Evolutionary conservation across 2,888 invertebrate species (phyloP), one percentile per base, ranked within the genome.

Genomic region (Coelogynopora nodosa): DNA sequence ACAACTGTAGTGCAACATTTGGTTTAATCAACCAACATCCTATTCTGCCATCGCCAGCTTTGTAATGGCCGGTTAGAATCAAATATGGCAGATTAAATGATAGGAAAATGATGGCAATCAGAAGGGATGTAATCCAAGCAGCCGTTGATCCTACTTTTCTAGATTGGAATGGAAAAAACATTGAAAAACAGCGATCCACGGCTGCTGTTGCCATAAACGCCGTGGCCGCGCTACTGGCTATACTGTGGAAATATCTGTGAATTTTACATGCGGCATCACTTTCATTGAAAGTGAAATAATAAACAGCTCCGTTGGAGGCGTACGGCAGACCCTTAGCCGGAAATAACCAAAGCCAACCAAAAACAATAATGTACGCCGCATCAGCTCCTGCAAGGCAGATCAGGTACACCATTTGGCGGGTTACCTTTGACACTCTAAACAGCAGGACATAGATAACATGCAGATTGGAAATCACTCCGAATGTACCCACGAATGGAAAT

Each of bases 291-390:
- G 84, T 82, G 13, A 85, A 85, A 84, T 26, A 85, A 30, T 82
- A 82, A 0, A 82, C 26, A 18, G 29, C 84, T 0, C 23, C 84
- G 26, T 85, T 82, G 27, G 85, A 85, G 27, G 29, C 29, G 28
- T 5, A 85, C 0, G 85, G 85, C n/a, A 85, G 81, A 30, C 84
- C 84, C 23, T 85, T 85, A 0, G 85, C 85, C 0, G 85, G 85
- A 28, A 85, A 85, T 18, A 85, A 26, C 85, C 85, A 85, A 0
- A 85, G 29, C 85, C 85, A 85, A 85, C 85, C 85, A 28, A 85
- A 85, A 0, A 85, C 26, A 13, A 85, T 85, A 1, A 85, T 28
- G 84, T 23, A 29, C 18, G n/a, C 27, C 0, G n/a, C 27, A 82
- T 85, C 85, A 0, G 85, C 82, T 23, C 84, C n/a, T 28, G 84